These are phyloP conservation scores for Polymixis flavicincta DNA, from an alignment of 2,888 invertebrate genomes.

Conservation along the genomic window DNA sequence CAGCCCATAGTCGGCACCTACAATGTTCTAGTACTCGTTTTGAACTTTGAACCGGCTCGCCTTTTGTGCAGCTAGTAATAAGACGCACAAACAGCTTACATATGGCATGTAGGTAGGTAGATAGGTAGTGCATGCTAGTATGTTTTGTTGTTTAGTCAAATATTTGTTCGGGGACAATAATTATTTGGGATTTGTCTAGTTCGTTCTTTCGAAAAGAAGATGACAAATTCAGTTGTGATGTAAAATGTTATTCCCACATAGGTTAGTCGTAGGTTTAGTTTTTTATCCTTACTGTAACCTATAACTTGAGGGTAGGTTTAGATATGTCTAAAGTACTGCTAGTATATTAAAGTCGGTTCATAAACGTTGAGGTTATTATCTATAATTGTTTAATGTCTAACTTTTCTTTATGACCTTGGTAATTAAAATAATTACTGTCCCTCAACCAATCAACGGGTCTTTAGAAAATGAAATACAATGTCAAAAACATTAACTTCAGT, in stretches of 20 bases:
- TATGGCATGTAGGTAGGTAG: constrained; percentile 8
- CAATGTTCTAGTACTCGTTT: constrained; percentile 54
- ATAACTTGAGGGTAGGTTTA: too few relatives aligned
- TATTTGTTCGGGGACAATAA: constrained; percentile 26
- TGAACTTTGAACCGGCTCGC: constrained; percentile 54
- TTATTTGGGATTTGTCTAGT: constrained; percentile 29
- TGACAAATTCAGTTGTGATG: constrained; percentile 1
- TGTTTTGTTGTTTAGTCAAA: constrained; percentile 34
- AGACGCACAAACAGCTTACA: constrained; percentile 41
- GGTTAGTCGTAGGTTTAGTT: too few relatives aligned
- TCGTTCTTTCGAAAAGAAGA: background rate
- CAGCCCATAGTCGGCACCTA: constrained; percentile 62
- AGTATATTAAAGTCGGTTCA: background rate
- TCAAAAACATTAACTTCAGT: constrained; percentile 28
- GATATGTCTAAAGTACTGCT: background rate
- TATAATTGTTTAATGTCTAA: background rate
- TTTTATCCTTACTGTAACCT: too few relatives aligned
- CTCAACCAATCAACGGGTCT: background rate
- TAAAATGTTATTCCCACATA: background rate
- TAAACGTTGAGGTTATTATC: background rate
- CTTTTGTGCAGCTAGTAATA: constrained; percentile 56
- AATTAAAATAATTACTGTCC: constrained; percentile 9
- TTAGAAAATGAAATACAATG: constrained; percentile 16
- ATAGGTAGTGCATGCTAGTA: constrained; percentile 20
- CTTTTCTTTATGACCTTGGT: constrained; percentile 1